A percentile compares a stretch with the other conserved stretches of the same genome.
Evolutionary conservation across 2,888 invertebrate species (phyloP).

Genomic region (Polyommatus icarus): DNA sequence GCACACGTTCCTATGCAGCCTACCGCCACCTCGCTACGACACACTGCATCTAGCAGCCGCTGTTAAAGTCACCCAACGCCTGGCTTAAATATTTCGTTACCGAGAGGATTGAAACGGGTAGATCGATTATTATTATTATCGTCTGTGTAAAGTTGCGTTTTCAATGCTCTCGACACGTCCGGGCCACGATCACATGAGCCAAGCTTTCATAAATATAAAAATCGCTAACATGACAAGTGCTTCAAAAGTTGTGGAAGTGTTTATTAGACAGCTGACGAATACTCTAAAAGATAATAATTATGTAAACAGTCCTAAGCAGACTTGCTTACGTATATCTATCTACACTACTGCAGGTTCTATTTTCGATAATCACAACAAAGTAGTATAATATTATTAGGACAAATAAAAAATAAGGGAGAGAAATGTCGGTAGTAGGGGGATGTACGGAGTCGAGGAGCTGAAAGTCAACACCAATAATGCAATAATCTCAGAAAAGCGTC

Average conservation of each 20-base stretch:
- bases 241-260: constrained; percentile 47
- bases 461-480: constrained; percentile 23
- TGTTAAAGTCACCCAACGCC: constrained; percentile 43
- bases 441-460: background rate
- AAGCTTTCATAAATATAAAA: constrained; percentile 47
- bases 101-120: constrained; percentile 39
- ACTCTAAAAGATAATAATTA: constrained; percentile 34
- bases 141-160: constrained; percentile 31
- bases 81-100: constrained; percentile 39
- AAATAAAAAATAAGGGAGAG: background rate
- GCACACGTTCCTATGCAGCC: constrained; percentile 54
- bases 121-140: constrained; percentile 8
- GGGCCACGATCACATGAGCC: constrained; percentile 53
- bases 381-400: background rate
- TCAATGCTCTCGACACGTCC: constrained; percentile 38
- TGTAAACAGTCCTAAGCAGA: constrained; percentile 34
- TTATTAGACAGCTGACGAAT: constrained; percentile 36
- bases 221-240: constrained; percentile 56
- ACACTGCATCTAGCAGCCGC: constrained; percentile 50
- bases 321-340: constrained; percentile 39
- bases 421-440: background rate
- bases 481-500: constrained; percentile 1
- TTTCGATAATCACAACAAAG: constrained; percentile 8
- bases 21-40: constrained; percentile 57
- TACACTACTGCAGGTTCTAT: constrained; percentile 36